phyloP scores from a whole-genome alignment of 2,113 vertebrate genomes.

The Neotoma lepida region DNA sequence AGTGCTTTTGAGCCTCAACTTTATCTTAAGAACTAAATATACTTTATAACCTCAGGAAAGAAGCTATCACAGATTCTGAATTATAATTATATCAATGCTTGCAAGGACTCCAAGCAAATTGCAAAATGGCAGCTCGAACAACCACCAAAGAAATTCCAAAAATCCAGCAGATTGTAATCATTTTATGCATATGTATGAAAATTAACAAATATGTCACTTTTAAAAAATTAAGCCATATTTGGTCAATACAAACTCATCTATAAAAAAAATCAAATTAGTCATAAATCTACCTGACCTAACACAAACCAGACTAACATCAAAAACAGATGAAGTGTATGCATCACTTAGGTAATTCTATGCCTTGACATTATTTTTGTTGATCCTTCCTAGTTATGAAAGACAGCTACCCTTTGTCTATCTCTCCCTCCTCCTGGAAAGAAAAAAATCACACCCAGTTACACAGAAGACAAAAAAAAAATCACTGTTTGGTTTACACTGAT shows the following conservation, averaged over 20 bases:
- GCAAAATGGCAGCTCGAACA: not conserved
- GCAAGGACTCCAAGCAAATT: not conserved
- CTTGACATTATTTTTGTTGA: not conserved
- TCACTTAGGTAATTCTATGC: not conserved
- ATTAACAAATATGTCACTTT: not conserved
- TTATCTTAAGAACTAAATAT: not conserved
- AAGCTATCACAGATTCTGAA: not conserved
- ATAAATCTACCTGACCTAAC: not conserved
- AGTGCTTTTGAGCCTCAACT: not conserved
- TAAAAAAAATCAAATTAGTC: not conserved
- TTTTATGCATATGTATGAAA: not conserved
- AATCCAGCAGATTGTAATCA: not conserved
- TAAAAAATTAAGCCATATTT: slow-evolving; percentile 9
- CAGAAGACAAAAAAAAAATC: slow-evolving; percentile 22
- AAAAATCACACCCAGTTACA: slow-evolving; percentile 46
- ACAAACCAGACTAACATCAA: not conserved
- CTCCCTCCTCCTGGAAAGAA: not conserved
- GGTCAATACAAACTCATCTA: not conserved
- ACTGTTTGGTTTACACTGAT: slow-evolving; percentile 63
- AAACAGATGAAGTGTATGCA: not conserved
- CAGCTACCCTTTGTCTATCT: not conserved
- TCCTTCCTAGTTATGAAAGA: slow-evolving; percentile 7
- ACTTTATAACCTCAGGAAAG: not conserved
- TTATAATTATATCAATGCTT: not conserved
- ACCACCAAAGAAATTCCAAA: not conserved